phyloP scores from a whole-genome alignment of 2,113 vertebrate genomes.

The Apteryx mantelli region DNA sequence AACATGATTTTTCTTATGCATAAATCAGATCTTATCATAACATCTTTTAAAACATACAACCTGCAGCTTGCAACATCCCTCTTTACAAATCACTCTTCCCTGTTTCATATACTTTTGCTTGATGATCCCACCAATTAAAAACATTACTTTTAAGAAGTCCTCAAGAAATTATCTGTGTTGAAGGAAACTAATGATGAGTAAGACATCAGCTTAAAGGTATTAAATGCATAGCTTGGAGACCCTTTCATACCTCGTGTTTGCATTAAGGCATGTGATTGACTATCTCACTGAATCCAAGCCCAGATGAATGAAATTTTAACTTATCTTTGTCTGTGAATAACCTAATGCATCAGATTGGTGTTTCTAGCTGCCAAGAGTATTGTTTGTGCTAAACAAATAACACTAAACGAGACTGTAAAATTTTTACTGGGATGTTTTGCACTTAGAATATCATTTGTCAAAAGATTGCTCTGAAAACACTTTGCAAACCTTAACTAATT shows the following conservation, averaged over 20 bases:
- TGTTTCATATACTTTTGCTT: neutral
- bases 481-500: slow-evolving; percentile 63
- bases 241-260: neutral
- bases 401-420: neutral
- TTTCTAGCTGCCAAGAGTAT: neutral
- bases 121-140: neutral
- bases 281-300: neutral
- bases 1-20: neutral
- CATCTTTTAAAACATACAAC: neutral
- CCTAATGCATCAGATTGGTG: neutral
- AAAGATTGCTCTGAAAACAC: slow-evolving; percentile 53
- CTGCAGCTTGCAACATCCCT: neutral
- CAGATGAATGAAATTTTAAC: neutral
- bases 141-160: neutral
- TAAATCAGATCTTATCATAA: neutral
- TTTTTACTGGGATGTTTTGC: neutral
- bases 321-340: neutral
- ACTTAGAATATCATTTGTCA: slow-evolving; percentile 57
- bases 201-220: neutral
- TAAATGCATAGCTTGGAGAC: neutral
- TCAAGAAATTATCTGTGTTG: neutral
- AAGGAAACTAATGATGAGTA: neutral
- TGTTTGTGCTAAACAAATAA: slow-evolving; percentile 43
- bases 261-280: neutral
- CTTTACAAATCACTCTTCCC: neutral